Conservation (phyloP, 2,113 vertebrate species). For the Gavia stellata region DNA sequence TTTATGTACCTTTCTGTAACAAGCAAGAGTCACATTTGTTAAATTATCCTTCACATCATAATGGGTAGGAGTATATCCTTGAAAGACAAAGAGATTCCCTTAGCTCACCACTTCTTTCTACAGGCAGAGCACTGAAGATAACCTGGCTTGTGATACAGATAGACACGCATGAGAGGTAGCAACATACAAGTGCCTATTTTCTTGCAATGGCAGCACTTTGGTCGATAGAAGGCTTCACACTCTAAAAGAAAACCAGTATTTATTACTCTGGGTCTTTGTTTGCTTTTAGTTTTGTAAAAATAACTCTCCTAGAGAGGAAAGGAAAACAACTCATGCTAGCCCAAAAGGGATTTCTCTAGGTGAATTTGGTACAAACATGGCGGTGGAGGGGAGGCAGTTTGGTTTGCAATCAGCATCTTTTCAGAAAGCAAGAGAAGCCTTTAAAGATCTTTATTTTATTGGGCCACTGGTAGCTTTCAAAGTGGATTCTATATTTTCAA, state of each 20-base stretch:
- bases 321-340: not conserved
- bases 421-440: not conserved
- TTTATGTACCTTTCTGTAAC: not conserved
- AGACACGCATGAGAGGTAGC: fast-evolving
- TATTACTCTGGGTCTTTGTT: not conserved
- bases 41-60: not conserved
- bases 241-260: not conserved
- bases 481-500: not conserved
- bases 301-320: not conserved
- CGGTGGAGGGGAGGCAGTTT: not conserved
- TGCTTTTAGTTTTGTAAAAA: not conserved
- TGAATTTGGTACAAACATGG: not conserved
- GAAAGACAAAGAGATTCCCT: not conserved
- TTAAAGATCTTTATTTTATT: not conserved
- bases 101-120: not conserved
- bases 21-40: not conserved
- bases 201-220: not conserved
- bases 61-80: fast-evolving
- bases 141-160: not conserved
- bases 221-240: fast-evolving
- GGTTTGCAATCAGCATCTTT: not conserved
- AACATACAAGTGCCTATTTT: not conserved
- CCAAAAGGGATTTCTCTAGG: not conserved
- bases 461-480: not conserved
- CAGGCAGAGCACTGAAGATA: not conserved